Conservation (phyloP, 2,888 invertebrate species). For the Spatulosminthurus flaviceps region DNA sequence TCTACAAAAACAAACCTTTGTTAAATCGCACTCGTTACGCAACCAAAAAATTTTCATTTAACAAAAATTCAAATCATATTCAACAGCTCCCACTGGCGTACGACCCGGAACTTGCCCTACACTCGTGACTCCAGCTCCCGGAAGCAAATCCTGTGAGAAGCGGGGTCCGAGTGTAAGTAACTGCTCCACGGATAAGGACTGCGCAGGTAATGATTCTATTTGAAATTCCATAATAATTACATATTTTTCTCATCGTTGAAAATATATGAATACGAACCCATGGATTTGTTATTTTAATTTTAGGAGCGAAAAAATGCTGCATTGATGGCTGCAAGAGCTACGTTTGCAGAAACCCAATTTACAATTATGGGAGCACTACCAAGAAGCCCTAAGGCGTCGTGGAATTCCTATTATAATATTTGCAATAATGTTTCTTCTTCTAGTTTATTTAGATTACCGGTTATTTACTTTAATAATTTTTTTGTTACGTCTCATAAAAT, state of each 20-base stretch:
- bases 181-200: conserved; percentile 58
- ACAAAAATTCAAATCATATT: too few relatives aligned
- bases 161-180: conserved; percentile 40
- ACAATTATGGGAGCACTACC: conserved; percentile 51
- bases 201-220: conserved; percentile 48
- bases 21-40: too few relatives aligned
- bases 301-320: conserved; percentile 61
- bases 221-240: not conserved
- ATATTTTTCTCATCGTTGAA: too few relatives aligned
- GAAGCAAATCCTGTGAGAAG: conserved; percentile 54
- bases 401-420: too few relatives aligned
- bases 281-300: conserved; percentile 16
- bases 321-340: conserved; percentile 54
- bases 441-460: too few relatives aligned
- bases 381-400: too few relatives aligned
- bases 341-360: conserved; percentile 59
- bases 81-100: conserved; percentile 50
- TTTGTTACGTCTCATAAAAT: too few relatives aligned
- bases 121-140: conserved; percentile 59
- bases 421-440: too few relatives aligned
- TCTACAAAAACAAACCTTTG: too few relatives aligned
- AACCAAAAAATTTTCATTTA: too few relatives aligned
- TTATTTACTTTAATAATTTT: too few relatives aligned
- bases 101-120: conserved; percentile 61
- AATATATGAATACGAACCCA: too few relatives aligned